Conservation (phyloP, 1,140 invertebrate species). For the Mylabris phalerata region DNA sequence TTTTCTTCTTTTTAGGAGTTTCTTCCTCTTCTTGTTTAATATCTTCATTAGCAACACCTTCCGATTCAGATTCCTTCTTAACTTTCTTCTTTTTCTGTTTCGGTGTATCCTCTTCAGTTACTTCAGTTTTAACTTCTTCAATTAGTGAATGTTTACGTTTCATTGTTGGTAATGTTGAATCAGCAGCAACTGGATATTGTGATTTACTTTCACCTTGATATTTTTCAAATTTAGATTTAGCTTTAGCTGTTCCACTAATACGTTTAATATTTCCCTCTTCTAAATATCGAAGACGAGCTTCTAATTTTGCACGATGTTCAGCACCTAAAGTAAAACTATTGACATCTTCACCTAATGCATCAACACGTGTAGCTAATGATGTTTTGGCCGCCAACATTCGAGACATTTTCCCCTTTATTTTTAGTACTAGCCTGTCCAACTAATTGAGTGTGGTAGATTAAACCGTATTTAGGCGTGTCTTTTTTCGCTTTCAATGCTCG, state of each 20-base stretch:
- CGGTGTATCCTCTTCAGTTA: conserved; percentile 17
- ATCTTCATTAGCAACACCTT: conserved; percentile 19
- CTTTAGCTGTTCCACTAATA: conserved; percentile 82
- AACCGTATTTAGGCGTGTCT: conserved; percentile 98
- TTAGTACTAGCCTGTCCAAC: conserved; percentile 81
- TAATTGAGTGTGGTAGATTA: conserved; percentile 94
- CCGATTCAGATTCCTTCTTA: conserved; percentile 33
- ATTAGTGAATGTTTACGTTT: conserved; percentile 45
- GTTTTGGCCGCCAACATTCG: conserved; percentile 96
- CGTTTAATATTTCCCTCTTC: conserved; percentile 79
- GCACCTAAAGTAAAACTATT: conserved; percentile 49
- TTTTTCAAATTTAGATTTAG: conserved; percentile 83
- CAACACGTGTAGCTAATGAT: conserved; percentile 85
- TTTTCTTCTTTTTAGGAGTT: conserved; percentile 25
- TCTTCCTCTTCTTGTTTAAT: conserved; percentile 31
- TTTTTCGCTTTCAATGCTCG: conserved; percentile 94
- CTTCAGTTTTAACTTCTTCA: conserved; percentile 36
- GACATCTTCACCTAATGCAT: conserved; percentile 87
- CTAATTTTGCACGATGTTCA: conserved; percentile 82
- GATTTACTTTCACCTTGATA: conserved; percentile 73
- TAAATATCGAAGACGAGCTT: conserved; percentile 64
- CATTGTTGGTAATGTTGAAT: conserved; percentile 50
- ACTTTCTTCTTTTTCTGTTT: conserved; percentile 34
- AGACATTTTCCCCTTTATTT: conserved; percentile 92
- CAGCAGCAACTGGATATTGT: conserved; percentile 54